Evolutionary conservation across 1,140 invertebrate genomes (phyloP), one percentile per base, ranked within the genome.

Genomic region (Chlorops oryzae): DNA sequence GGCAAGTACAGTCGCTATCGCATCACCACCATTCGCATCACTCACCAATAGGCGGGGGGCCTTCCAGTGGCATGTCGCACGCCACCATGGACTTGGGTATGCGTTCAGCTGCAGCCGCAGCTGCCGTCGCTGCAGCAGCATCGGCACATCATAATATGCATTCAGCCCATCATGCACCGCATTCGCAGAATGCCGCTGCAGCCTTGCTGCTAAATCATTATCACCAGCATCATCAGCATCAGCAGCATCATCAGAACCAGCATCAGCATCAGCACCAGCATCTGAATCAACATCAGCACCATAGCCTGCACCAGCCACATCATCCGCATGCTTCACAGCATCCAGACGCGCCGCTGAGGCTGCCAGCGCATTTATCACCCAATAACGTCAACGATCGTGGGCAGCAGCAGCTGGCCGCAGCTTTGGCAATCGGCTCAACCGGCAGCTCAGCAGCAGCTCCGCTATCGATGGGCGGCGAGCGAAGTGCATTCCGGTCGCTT

Each of bases 401-500:
- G 40, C 40, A 49, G 13, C 41, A 45, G 32, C 43, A 41, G 38
- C 17, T 47, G 28, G 49, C 41, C 6, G 49, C 40, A 3, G 42
- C 23, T 7, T n/a, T 24, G 17, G 42, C 17, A 24, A 20, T 50
- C 61, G 66, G 70, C 21, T 70, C 70, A 50, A 27, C 43, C 59
- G 61, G 51, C 69, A 66, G 35, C 24, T 43, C 53, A 47, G 52
- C 50, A 43, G 51, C 47, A 40, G 57, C 42, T 54, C 60, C 47
- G 48, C 55, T 72, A 41, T 65, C 64, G 45, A 88, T 90, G 86
- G 87, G 86, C 58, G 88, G 88, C 59, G 87, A 90, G 73, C 86
- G 89, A 77, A 88, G 86, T 67, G 88, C 88, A 7, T 91, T 90
- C 68, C 83, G 85, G 43, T 81, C 66, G 80, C 78, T 86, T 57